Base-by-base conservation (phyloP, 2,797 vertebrate species). In the Botia kubotai region DNA sequence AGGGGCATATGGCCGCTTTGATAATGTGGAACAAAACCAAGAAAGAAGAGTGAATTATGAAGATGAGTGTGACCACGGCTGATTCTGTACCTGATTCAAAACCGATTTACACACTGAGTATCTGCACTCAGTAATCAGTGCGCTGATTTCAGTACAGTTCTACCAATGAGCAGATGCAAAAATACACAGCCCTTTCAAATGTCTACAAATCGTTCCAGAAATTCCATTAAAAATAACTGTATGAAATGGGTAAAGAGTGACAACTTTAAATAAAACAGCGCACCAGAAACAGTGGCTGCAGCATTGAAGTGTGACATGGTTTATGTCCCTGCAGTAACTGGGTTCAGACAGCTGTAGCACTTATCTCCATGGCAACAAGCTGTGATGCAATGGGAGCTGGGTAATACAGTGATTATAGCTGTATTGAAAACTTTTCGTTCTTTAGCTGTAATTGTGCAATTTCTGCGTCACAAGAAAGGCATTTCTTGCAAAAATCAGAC, bases 301-400 rank as follows among this genome's bases (percentile, higher is more conserved):
- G 55, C 55, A 46, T 2, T 74, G 55, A 74, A 43, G 36, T 26
- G 53, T 36, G 46, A 46, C 43, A 70, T 66, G 55, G 60, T 77
- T 84, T 82, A 75, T 75, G 50, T 80, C 66, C 72, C 81, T 83
- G 78, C 4, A 80, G 70, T 77, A 75, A 69, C 78, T 69, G 69
- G 77, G 81, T 66, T 84, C 75, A 60, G 63, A 73, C 48, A 63
- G 86, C 85, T 84, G 87, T 89, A 81, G 80, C 83, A 83, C 88
- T 87, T 84, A 90, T 92, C 90, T 89, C 79, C 29, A 68, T 82
- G 83, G 87, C 85, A 89, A 89, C 69, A 76, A 23, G 87, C 69
- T 84, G 80, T 85, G 86, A 85, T 81, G 57, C 85, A 84, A 70
- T 87, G 87, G 83, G 76, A 88, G 80, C 81, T 58, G 17, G 11